These are phyloP conservation scores for Apamea monoglypha DNA, from an alignment of 2,888 invertebrate species.

Conservation along the genomic window DNA sequence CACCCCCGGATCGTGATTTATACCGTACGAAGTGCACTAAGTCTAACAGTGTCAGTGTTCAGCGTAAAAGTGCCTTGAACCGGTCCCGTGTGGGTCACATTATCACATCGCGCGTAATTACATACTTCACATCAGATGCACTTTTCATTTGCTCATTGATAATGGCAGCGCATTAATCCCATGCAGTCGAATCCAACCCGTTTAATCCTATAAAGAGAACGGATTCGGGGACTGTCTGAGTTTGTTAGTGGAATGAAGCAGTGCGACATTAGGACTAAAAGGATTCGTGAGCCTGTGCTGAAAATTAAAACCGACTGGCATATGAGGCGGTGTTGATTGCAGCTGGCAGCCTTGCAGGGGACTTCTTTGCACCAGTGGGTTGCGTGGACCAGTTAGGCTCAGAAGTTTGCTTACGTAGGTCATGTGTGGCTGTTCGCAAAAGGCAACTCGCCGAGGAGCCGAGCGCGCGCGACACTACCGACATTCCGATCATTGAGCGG, in stretches of 20 bases:
- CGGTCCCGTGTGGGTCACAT: conserved; percentile 23
- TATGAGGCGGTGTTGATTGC: background rate
- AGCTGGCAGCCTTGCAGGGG: background rate
- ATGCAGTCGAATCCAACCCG: conserved; percentile 5
- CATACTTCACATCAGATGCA: conserved; percentile 66
- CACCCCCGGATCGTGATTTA: conserved; percentile 82
- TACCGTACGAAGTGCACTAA: conserved; percentile 64
- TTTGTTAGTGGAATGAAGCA: conserved; percentile 18
- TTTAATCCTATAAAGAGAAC: conserved; percentile 27
- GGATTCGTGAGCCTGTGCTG: background rate
- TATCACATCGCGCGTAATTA: conserved; percentile 48
- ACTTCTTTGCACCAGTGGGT: conserved; percentile 18
- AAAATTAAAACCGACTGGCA: conserved; percentile 7
- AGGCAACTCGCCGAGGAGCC: conserved; percentile 70
- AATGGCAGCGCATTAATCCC: conserved; percentile 46
- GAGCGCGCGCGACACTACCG: conserved; percentile 56
- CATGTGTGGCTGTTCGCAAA: conserved; percentile 48
- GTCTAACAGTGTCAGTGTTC: conserved; percentile 79
- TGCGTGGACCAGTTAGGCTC: conserved; percentile 57
- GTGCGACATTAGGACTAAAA: background rate
- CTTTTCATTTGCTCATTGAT: conserved; percentile 64
- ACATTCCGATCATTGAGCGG: conserved; percentile 78
- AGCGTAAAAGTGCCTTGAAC: conserved; percentile 70
- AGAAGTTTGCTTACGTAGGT: conserved; percentile 47
- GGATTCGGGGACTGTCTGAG: conserved; percentile 7